A percentile compares a stretch with the other conserved stretches of the same genome.
Conservation (phyloP, 2,113 vertebrate genomes). For the Lanius ludovicianus region DNA sequence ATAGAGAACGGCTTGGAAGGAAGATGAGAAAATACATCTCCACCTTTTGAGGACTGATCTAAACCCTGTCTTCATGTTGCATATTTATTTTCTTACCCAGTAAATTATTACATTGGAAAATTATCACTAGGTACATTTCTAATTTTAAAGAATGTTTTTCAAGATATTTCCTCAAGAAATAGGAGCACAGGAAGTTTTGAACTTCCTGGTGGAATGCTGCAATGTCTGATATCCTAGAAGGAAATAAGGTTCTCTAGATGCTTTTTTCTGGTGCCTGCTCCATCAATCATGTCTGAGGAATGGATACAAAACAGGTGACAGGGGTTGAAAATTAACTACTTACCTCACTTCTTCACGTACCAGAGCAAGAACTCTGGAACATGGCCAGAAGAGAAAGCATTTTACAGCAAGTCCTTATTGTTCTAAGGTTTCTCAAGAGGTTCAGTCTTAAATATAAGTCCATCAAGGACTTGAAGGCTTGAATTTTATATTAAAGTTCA, state of each 20-base stretch:
- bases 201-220: background rate
- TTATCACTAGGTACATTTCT: background rate
- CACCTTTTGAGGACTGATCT: background rate
- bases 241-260: background rate
- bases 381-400: background rate
- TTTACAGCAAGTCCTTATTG: background rate
- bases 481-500: background rate
- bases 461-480: background rate
- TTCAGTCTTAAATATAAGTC: background rate
- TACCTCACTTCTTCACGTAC: background rate
- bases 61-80: background rate
- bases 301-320: background rate
- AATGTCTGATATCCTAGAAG: background rate
- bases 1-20: background rate
- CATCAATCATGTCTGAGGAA: background rate
- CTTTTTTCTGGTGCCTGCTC: fast-evolving
- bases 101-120: background rate
- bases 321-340: background rate
- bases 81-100: background rate
- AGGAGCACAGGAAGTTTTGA: background rate
- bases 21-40: background rate
- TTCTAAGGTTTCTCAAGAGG: background rate
- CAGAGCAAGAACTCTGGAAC: background rate
- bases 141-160: background rate
- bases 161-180: background rate